Percentiles rank a stretch among this genome's conserved stretches.
phyloP scores from a whole-genome alignment of 2,797 vertebrate genomes.

The Brachyalestes nurse region DNA sequence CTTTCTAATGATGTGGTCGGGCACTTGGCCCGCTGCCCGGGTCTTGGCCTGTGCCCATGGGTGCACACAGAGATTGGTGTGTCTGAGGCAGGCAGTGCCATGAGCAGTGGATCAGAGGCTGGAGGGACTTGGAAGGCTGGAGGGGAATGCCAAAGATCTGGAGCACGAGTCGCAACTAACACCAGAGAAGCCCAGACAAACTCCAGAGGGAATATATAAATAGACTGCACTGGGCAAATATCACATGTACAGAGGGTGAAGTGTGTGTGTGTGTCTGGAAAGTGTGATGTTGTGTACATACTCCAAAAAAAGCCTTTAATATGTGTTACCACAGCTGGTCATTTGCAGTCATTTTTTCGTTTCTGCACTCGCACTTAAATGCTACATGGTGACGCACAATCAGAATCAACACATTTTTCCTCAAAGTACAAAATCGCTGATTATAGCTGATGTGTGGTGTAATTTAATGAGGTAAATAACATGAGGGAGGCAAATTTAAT shows the following conservation, averaged over 20 bases:
- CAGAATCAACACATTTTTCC: no score
- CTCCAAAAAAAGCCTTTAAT: background rate
- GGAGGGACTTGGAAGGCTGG: conserved; percentile 24
- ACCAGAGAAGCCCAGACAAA: background rate
- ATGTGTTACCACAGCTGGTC: background rate
- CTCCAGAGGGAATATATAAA: background rate
- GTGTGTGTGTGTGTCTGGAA: background rate
- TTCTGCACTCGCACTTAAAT: no score
- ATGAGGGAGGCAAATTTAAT: no score
- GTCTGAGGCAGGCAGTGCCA: conserved; percentile 26
- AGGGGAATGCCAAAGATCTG: conserved; percentile 39
- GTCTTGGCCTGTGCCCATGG: background rate
- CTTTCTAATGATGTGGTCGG: background rate
- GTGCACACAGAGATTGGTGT: conserved; percentile 40
- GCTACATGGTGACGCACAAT: no score
- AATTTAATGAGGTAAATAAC: no score
- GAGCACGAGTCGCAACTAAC: background rate
- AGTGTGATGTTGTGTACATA: background rate
- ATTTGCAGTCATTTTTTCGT: background rate
- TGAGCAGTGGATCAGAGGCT: conserved; percentile 37
- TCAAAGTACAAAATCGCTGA: no score
- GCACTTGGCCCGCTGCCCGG: background rate
- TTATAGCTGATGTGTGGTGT: no score
- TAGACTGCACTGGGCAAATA: background rate
- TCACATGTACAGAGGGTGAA: background rate